Conservation (phyloP, 1,140 invertebrate genomes). For the Capitella teleta region DNA sequence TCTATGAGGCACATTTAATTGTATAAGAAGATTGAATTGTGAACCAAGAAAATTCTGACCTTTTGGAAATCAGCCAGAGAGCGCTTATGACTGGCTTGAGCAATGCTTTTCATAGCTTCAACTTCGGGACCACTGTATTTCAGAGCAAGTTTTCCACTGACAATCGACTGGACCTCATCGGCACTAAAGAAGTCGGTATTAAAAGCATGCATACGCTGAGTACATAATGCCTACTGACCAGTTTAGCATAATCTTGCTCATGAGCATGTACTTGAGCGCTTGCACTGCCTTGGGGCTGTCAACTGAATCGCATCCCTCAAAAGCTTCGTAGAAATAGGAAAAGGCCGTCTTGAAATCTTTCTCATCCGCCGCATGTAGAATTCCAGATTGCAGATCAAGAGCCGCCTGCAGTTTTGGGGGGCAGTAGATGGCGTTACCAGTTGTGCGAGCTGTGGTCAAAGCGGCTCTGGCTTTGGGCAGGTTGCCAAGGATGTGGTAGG, state of each 20-base stretch:
- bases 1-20: no score
- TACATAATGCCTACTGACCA: constrained; percentile 43
- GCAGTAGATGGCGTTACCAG: constrained; percentile 98
- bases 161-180: constrained; percentile 90
- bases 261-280: constrained; percentile 95
- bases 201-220: no score
- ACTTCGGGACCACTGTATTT: constrained; percentile 92
- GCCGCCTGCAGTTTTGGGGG: constrained; percentile 95
- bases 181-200: no score
- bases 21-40: no score
- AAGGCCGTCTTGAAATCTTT: constrained; percentile 99
- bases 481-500: constrained; percentile 94
- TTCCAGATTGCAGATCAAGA: constrained; percentile 93
- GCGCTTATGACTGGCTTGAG: constrained; percentile 87
- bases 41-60: no score
- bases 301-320: constrained; percentile 96
- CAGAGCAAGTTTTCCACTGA: constrained; percentile 90
- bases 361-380: constrained; percentile 97
- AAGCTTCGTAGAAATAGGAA: constrained; percentile 99
- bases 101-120: constrained; percentile 95
- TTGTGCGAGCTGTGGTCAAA: constrained; percentile 92
- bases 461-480: constrained; percentile 92
- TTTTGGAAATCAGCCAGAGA: constrained; percentile 89
- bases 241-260: constrained; percentile 97
- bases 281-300: constrained; percentile 78